These are phyloP conservation scores for Sturnus vulgaris DNA, from an alignment of 2,113 vertebrate genomes.

Conservation along the genomic window DNA sequence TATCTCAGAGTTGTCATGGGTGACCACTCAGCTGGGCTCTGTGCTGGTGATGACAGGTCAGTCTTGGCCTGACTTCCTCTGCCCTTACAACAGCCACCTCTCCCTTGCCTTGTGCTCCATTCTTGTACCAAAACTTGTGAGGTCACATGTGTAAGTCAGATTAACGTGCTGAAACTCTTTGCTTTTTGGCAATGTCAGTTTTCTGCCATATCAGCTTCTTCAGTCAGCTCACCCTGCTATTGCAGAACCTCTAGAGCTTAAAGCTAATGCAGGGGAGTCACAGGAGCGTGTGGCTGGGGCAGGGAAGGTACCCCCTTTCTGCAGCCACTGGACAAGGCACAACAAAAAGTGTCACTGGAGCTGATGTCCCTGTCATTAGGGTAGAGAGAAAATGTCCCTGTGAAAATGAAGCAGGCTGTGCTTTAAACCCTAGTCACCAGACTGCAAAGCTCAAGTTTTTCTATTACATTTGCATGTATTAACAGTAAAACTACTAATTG, in stretches of 20 bases:
- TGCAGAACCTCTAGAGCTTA: neutral
- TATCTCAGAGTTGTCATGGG: neutral
- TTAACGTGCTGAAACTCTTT: neutral
- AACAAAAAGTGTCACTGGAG: neutral
- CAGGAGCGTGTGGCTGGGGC: accelerated
- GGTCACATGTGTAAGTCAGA: neutral
- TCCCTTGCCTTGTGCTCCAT: neutral
- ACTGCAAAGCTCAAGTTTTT: neutral
- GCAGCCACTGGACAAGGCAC: neutral
- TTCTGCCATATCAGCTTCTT: neutral
- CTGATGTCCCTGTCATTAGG: neutral
- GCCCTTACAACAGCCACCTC: neutral
- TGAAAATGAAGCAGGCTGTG: neutral
- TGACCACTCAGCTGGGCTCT: neutral
- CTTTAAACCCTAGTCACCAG: neutral
- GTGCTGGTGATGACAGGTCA: neutral
- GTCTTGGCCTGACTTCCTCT: neutral
- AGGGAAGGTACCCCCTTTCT: neutral
- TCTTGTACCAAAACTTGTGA: neutral
- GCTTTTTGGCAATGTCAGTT: neutral
- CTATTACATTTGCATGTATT: neutral
- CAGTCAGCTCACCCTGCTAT: neutral
- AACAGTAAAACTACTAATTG: neutral
- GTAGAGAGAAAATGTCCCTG: neutral
- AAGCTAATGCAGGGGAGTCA: neutral